Base-by-base conservation (phyloP, 1,140 invertebrate species). In the Zaprionus inermis region DNA sequence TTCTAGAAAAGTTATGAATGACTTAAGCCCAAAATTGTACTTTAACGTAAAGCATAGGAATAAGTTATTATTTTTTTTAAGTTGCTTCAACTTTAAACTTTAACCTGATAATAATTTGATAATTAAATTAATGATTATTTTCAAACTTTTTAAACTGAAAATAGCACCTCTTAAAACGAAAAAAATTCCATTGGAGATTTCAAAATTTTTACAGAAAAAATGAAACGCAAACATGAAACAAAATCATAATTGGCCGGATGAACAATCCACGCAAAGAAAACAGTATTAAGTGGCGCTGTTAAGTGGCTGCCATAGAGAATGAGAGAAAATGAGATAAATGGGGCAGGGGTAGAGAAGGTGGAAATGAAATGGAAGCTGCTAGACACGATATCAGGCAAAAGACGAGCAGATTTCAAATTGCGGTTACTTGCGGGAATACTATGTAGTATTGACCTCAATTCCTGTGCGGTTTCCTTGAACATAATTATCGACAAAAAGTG, bases 401-500 rank as follows among this genome's bases (percentile, higher is more conserved):
- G n/a, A 44, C 7, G 38, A n/a, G 1, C n/a, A 9, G 38, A 16
- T 44, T 16, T 2, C 38, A n/a, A 44, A 44, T 22, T 24, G 34
- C 16, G 36, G 38, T 9, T 38, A 24, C 36, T 34, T 44, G 38
- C 36, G 28, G 34, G 20, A 69, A 60, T 63, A 52, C 63, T 56
- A 69, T 66, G 65, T 58, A 55, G 46, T 68, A 69, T 73, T 79
- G 79, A 86, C 82, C 82, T 86, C 82, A 57, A 73, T 79, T 76
- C 65, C 41, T 71, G 72, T 76, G 79, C 51, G 60, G 79, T 79
- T 77, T 61, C 72, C 78, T 79, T 85, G 76, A 79, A 76, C 72
- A 79, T 79, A 81, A 81, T 81, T 76, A 79, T 79, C 44, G 65
- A 78, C 61, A 84, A 77, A 66, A 59, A 65, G 73, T 32, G n/a